phyloP scores from a whole-genome alignment of 2,113 vertebrate genomes.

The Craseonycteris thonglongyai region DNA sequence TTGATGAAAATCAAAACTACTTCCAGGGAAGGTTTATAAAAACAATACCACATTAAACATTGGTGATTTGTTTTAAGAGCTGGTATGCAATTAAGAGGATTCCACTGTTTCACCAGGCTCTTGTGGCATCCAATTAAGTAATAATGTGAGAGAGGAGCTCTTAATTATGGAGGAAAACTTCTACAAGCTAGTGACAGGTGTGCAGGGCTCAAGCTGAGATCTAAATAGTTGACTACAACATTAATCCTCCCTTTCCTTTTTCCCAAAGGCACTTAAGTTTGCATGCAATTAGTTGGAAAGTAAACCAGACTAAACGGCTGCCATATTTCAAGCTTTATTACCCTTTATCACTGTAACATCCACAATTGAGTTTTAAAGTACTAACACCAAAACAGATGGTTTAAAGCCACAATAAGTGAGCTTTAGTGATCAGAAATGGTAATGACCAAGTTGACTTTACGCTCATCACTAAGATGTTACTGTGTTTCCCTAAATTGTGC shows the following conservation, averaged over 20 bases:
- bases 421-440: constrained; percentile 32
- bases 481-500: not conserved
- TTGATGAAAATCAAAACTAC: constrained; percentile 22
- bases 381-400: constrained; percentile 65
- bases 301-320: constrained; percentile 61
- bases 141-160: constrained; percentile 72
- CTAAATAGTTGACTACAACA: constrained; percentile 69
- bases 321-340: constrained; percentile 65
- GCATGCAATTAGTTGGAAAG: constrained; percentile 72
- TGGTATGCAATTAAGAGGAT: constrained; percentile 75
- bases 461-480: not conserved
- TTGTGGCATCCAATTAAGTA: constrained; percentile 75
- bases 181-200: constrained; percentile 75
- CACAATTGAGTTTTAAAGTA: constrained; percentile 55
- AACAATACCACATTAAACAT: constrained; percentile 44
- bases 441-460: not conserved
- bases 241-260: constrained; percentile 60
- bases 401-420: constrained; percentile 44
- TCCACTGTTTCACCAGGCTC: constrained; percentile 74
- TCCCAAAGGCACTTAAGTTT: constrained; percentile 65
- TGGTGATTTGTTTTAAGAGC: constrained; percentile 47
- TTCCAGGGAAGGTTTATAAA: constrained; percentile 55
- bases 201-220: constrained; percentile 68
- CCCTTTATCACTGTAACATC: constrained; percentile 46
- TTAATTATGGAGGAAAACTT: constrained; percentile 78